phyloP scores from a whole-genome alignment of 2,113 vertebrate species.

The Charadrius vociferus region DNA sequence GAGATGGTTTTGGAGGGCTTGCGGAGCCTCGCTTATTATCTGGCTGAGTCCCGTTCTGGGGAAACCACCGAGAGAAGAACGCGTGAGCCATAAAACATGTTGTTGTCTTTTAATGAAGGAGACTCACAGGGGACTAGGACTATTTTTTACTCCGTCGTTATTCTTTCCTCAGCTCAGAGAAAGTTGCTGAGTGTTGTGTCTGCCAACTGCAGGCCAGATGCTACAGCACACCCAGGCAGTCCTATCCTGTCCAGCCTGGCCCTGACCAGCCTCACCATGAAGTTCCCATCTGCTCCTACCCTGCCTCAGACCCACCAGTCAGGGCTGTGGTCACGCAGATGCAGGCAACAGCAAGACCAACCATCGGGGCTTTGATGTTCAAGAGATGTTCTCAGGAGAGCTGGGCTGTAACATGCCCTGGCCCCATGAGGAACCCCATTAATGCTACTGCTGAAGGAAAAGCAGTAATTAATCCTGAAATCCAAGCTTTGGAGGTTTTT shows the following conservation, averaged over 20 bases:
- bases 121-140: neutral
- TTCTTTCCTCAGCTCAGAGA: slow-evolving; percentile 24
- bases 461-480: slow-evolving; percentile 16
- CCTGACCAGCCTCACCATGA: accelerated
- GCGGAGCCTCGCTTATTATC: neutral
- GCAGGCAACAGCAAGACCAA: neutral
- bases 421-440: neutral
- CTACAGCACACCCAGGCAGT: neutral
- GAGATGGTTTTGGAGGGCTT: neutral
- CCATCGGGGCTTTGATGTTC: neutral
- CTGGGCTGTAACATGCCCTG: neutral
- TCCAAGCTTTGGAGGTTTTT: neutral
- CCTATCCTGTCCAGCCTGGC: neutral
- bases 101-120: slow-evolving; percentile 35
- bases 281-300: neutral
- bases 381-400: neutral
- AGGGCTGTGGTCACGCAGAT: neutral
- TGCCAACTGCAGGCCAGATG: slow-evolving; percentile 46
- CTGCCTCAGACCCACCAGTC: neutral
- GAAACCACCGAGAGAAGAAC: neutral
- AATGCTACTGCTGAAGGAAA: slow-evolving; percentile 8
- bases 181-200: slow-evolving; percentile 18
- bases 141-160: slow-evolving; percentile 23
- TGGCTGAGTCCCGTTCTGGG: neutral
- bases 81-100: slow-evolving; percentile 38